These are phyloP conservation scores for Microcebus murinus DNA, from an alignment of 2,113 vertebrate genomes.

Conservation along the genomic window DNA sequence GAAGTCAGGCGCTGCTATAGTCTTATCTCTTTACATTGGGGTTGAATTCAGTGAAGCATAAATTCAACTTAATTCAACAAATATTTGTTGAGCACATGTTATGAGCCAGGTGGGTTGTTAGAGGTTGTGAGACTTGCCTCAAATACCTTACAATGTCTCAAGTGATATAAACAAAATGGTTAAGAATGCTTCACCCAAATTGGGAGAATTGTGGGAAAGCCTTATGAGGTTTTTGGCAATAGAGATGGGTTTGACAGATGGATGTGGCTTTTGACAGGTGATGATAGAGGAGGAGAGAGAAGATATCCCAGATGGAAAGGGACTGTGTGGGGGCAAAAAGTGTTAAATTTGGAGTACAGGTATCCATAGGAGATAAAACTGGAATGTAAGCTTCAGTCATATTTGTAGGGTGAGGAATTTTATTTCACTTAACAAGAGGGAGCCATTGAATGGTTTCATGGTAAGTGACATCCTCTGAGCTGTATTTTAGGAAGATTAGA, in stretches of 20 bases:
- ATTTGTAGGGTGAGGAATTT: background rate
- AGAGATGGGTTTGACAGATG: background rate
- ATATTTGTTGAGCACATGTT: background rate
- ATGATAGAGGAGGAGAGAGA: background rate
- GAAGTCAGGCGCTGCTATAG: background rate
- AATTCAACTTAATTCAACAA: background rate
- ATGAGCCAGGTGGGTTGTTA: background rate
- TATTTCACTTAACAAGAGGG: background rate
- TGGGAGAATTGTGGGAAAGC: background rate
- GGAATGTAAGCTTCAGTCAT: background rate
- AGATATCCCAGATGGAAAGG: background rate
- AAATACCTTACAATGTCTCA: background rate
- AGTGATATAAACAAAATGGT: background rate
- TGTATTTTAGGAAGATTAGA: background rate
- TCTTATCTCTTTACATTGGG: background rate
- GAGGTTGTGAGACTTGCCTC: background rate
- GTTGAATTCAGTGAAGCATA: background rate
- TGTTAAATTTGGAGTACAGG: background rate
- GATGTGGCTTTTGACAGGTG: background rate
- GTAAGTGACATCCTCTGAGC: background rate
- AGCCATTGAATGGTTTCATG: background rate
- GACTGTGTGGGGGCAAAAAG: background rate
- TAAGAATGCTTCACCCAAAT: background rate
- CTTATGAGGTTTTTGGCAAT: background rate
- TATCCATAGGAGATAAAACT: background rate